A percentile compares a stretch with the other conserved stretches of the same genome.
Evolutionary conservation across 2,797 vertebrate species (phyloP).

Genomic region (Crax fasciolata): DNA sequence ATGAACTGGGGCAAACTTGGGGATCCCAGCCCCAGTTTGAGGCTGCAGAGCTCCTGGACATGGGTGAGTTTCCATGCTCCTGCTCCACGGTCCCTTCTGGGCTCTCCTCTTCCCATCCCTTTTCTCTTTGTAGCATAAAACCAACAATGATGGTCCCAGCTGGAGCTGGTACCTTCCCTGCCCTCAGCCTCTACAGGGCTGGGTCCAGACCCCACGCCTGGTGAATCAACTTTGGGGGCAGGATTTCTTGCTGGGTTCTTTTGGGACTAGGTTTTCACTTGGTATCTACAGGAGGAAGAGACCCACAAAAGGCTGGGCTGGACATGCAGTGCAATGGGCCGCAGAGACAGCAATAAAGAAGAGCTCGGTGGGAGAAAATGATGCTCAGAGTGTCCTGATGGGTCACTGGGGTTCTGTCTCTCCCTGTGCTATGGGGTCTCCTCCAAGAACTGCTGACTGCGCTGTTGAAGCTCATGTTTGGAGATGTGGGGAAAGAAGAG

Average conservation of each 20-base stretch:
- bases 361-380: background rate
- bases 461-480: background rate
- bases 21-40: background rate
- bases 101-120: background rate
- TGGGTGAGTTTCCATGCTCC: fast-evolving
- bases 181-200: background rate
- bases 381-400: background rate
- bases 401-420: background rate
- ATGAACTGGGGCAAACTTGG: fast-evolving
- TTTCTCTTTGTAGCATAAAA: background rate
- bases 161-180: background rate
- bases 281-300: background rate
- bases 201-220: background rate
- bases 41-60: background rate
- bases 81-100: background rate
- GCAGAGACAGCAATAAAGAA: background rate
- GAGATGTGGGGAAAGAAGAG: background rate
- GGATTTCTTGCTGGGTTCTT: background rate
- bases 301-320: background rate
- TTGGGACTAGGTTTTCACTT: background rate
- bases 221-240: fast-evolving
- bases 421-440: background rate
- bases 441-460: background rate
- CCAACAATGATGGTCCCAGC: background rate
- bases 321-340: fast-evolving